Base-by-base conservation (phyloP, 2,113 vertebrate species). In the Ailuropoda melanoleuca region DNA sequence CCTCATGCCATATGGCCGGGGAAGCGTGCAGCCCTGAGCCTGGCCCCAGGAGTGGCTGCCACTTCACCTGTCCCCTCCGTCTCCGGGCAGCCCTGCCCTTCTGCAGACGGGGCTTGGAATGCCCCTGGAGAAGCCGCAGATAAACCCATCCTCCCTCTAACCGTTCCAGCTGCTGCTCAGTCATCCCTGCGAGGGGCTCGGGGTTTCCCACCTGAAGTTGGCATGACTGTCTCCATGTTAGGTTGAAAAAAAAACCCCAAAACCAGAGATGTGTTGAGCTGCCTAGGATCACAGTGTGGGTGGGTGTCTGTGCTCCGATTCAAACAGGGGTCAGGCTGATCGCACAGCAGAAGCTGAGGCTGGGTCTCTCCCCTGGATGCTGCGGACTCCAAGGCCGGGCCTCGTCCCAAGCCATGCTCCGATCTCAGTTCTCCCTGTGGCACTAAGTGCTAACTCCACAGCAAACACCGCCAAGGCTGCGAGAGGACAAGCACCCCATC, bases 1-100 rank as follows among this genome's bases (percentile, higher is more conserved):
- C 96, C 93, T 98, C 46, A 11, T 5, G 50, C 98, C 98, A 97
- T 97, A 98, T 97, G 98, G 98, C 97, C 92, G 56, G 93, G 98
- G 96, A 98, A 96, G 95, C 96, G 43, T 90, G 96, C 74, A 80
- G 90, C 95, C 93, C 92, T 31, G 70, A 98, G 96, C 94, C 93
- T 1, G 11, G 37, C 24, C 60, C 70, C 21, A 3, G 53, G 48
- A 84, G 29, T 68, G 48, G 12, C 37, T 4, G 11, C 24, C 0
- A 1, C 26, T 37, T 94, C 92, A 53, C 88, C 77, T 96, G 94
- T 48, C n/a, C 64, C 84, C 19, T 39, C 39, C 5, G 1, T 60
- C 80, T 84, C 46, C 2, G 78, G 70, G 58, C 5, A 0, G 19
- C 48, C 87, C n/a, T 1, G n/a, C 21, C 80, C 31, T 26, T 10